Evolutionary conservation across 35 echinoderm and acorn worm genomes (phyloP).

Genomic region (Eucidaris tribuloides): DNA sequence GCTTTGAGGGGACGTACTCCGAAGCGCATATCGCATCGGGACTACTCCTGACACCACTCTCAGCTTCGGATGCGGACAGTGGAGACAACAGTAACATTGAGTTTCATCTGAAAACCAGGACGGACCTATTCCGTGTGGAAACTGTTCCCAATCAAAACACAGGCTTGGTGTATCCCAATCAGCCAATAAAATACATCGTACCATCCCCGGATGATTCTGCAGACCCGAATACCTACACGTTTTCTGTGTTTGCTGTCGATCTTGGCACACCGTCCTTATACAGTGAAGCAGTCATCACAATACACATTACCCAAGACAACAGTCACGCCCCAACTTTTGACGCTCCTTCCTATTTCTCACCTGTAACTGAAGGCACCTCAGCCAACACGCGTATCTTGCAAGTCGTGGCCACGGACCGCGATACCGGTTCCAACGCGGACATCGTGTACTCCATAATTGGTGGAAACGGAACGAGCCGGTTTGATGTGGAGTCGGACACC

Average conservation of each 20-base stretch:
- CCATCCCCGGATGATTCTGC: background rate
- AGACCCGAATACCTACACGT: slow-evolving; percentile 72
- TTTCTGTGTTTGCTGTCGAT: slow-evolving; percentile 77
- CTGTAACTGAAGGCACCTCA: slow-evolving; percentile 41
- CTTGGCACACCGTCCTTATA: slow-evolving; percentile 73
- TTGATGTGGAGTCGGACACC: slow-evolving; percentile 62
- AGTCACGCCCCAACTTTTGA: slow-evolving; percentile 79
- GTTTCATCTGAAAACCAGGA: slow-evolving; percentile 65
- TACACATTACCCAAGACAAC: slow-evolving; percentile 75
- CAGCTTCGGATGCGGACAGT: slow-evolving; percentile 56
- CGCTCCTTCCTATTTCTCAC: slow-evolving; percentile 54
- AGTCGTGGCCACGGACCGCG: slow-evolving; percentile 68
- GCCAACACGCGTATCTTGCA: slow-evolving; percentile 36
- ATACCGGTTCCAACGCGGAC: slow-evolving; percentile 79
- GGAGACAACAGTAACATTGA: slow-evolving; percentile 55
- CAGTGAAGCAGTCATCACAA: slow-evolving; percentile 42
- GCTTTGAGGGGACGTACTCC: slow-evolving; percentile 30
- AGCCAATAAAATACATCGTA: slow-evolving; percentile 52
- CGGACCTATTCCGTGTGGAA: slow-evolving; percentile 61
- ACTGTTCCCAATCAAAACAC: background rate
- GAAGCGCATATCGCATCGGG: slow-evolving; percentile 57
- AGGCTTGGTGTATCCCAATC: slow-evolving; percentile 50
- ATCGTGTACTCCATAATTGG: slow-evolving; percentile 69
- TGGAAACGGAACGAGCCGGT: slow-evolving; percentile 76
- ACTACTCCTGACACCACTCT: slow-evolving; percentile 51